Percentiles rank a stretch among this genome's conserved stretches.
Evolutionary conservation across 2,797 vertebrate genomes (phyloP).

Genomic region (Selene dorsalis): DNA sequence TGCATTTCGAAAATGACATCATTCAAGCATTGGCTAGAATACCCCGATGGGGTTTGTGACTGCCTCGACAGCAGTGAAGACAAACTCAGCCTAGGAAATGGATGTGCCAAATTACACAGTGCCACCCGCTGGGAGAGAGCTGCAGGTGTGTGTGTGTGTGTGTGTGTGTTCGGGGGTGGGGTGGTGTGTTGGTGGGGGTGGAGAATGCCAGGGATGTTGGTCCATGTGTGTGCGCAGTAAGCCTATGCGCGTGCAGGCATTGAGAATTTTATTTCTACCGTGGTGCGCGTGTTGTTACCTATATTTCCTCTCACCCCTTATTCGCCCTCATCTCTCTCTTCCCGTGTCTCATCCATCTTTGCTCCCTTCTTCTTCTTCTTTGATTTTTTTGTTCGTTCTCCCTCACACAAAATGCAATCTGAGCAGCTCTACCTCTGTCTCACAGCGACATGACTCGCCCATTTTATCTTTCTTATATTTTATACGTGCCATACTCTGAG

Average conservation of each 20-base stretch:
- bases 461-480: constrained; percentile 42
- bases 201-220: neutral
- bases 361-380: constrained; percentile 26
- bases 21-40: constrained; percentile 65
- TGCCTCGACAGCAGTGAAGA: constrained; percentile 70
- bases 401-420: constrained; percentile 32
- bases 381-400: constrained; percentile 12
- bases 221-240: constrained; percentile 24
- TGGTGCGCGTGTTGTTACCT: constrained; percentile 56
- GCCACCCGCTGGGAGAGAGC: constrained; percentile 74
- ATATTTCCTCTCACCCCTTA: constrained; percentile 53
- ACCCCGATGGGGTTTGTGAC: constrained; percentile 69
- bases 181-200: too few relatives aligned
- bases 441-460: constrained; percentile 26
- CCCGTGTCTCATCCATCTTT: constrained; percentile 43
- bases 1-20: constrained; percentile 70
- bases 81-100: constrained; percentile 75
- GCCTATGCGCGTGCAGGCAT: constrained; percentile 34
- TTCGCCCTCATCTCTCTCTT: constrained; percentile 45
- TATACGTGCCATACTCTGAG: constrained; percentile 54
- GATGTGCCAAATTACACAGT: constrained; percentile 82
- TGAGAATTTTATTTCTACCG: constrained; percentile 62
- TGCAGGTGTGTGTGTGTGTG: constrained; percentile 64
- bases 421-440: constrained; percentile 49
- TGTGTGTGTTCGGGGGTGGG: constrained; percentile 12